Percentiles rank a stretch among this genome's conserved stretches.
Conservation (phyloP, 1,140 invertebrate genomes). For the Dryas iulia region DNA sequence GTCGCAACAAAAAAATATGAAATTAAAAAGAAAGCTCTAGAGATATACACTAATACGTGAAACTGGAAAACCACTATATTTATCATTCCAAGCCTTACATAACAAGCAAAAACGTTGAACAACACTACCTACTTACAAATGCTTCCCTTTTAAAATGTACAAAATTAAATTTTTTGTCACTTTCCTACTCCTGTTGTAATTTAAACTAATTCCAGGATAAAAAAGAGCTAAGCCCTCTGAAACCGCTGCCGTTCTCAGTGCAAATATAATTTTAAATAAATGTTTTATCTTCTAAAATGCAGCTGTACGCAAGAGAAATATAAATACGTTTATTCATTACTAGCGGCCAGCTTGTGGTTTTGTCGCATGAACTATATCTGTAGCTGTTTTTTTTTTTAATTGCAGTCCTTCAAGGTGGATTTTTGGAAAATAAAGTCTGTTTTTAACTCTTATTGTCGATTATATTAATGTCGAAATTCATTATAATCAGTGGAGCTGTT, state of each 20-base stretch:
- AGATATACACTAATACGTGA: no score
- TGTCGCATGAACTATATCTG: no score
- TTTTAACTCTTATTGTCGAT: no score
- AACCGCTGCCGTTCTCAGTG: not conserved
- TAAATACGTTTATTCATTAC: not conserved
- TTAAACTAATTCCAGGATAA: not conserved
- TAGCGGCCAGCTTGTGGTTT: no score
- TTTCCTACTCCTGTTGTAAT: not conserved
- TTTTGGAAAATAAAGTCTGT: no score
- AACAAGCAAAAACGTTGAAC: not conserved
- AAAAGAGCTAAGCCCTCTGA: not conserved
- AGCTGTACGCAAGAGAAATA: not conserved
- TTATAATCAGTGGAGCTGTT: no score
- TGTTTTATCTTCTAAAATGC: slow-evolving; percentile 1
- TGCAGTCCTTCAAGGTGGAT: no score
- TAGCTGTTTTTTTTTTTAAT: no score
- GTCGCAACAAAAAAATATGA: no score
- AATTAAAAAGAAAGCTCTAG: no score
- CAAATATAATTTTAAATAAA: slow-evolving; percentile 1
- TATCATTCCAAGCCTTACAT: not conserved
- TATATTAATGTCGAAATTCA: no score
- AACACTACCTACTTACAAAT: not conserved
- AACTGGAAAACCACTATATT: no score
- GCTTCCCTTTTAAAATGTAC: not conserved
- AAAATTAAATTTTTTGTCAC: not conserved